Evolutionary conservation across 2,888 invertebrate genomes (phyloP), one percentile per base, ranked within the genome.

Genomic region (Leptothorax acervorum): DNA sequence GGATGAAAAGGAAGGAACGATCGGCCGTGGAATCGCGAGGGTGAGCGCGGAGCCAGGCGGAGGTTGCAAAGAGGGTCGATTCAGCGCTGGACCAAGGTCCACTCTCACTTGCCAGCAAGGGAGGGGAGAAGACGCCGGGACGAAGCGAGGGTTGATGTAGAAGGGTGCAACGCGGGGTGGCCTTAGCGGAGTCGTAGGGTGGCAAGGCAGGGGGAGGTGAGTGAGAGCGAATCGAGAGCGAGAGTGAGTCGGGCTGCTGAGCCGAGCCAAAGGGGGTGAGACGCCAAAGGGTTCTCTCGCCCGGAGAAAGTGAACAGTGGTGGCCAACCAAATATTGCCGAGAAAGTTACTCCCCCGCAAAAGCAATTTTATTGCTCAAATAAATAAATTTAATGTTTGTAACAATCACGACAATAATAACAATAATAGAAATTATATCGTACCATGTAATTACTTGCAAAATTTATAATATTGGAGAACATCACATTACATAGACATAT

Each of bases 51-150:
- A 57, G 78, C 70, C 75, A 84, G 84, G 84, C 89, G 91, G 92
- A 92, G 93, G 93, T 83, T 78, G 90, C 89, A 92, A 91, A 93
- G 92, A 93, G 92, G 94, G 94, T 94, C 94, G 94, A 94, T 94
- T 94, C 93, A 93, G 92, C 90, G 93, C 94, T 93, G 93, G 94
- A 94, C 94, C 94, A 93, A 94, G 94, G 94, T 94, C 94, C 94
- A 93, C 94, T 94, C 94, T 93, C 93, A 93, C 94, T 94, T 93
- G 92, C 91, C 85, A 86, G 88, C 88, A 84, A 35, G 85, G 90
- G 90, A 88, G 86, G 76, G 85, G 87, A 83, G 83, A 87, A 87
- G 91, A 88, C 87, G 83, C 83, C 86, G 70, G 71, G 73, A 62
- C 78, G 83, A 63, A 51, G 88, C 81, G 84, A 66, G 83, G 76